These are phyloP conservation scores for Saccostrea echinata DNA, from an alignment of 1,140 invertebrate genomes.

Conservation along the genomic window DNA sequence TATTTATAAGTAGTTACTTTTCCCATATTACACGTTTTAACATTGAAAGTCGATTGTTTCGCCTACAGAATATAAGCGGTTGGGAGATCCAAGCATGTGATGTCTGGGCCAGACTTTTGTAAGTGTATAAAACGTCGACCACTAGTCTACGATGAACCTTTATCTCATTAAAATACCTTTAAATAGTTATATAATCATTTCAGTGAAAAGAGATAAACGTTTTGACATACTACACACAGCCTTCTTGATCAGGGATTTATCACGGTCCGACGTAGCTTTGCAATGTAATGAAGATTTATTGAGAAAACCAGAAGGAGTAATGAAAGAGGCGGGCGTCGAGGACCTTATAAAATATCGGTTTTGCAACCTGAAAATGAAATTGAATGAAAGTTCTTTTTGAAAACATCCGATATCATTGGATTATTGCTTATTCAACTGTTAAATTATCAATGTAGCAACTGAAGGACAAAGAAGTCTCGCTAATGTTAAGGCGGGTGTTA, in stretches of 20 bases:
- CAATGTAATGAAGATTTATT: constrained; percentile 33
- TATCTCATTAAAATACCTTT: constrained; percentile 39
- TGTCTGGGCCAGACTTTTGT: constrained; percentile 30
- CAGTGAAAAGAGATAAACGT: constrained; percentile 37
- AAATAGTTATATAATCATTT: constrained; percentile 40
- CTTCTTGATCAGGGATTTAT: constrained; percentile 25
- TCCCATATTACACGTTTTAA: constrained; percentile 10
- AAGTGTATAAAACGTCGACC: constrained; percentile 36
- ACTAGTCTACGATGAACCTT: constrained; percentile 28
- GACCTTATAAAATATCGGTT: constrained; percentile 28
- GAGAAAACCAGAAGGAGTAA: not conserved
- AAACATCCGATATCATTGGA: constrained; percentile 14
- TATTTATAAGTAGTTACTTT: constrained; percentile 3
- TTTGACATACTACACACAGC: constrained; percentile 34
- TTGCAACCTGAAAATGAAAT: constrained; percentile 11
- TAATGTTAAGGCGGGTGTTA: constrained; percentile 15
- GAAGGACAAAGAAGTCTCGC: not conserved
- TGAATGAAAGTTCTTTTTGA: not conserved
- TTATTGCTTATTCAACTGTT: constrained; percentile 12
- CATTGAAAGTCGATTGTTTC: constrained; percentile 16
- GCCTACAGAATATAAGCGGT: not conserved
- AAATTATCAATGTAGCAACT: constrained; percentile 17
- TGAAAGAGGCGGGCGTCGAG: constrained; percentile 15
- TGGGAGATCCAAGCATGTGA: constrained; percentile 8
- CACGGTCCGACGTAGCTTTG: constrained; percentile 14